Conservation (phyloP, 2,113 vertebrate genomes). For the Lophius piscatorius region DNA sequence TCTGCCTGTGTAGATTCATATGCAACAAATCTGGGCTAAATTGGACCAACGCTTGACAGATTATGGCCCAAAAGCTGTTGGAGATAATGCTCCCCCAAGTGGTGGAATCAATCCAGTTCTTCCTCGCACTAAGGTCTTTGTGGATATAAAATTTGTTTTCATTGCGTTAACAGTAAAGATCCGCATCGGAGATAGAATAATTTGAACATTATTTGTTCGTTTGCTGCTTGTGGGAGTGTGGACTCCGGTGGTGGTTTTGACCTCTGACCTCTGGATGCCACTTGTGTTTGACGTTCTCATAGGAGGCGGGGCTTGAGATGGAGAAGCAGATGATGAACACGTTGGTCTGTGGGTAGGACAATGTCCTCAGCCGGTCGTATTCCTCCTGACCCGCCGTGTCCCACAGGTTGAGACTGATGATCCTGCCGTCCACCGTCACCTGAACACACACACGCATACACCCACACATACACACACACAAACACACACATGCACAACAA, state of each 20-base stretch:
- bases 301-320: constrained; percentile 93
- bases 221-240: too few species aligned
- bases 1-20: too few species aligned
- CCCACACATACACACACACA: constrained; percentile 8
- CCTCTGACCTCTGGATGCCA: constrained; percentile 92
- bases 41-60: too few species aligned
- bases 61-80: too few species aligned
- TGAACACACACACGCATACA: constrained; percentile 55
- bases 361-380: constrained; percentile 90
- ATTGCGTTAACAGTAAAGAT: too few species aligned
- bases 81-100: too few species aligned
- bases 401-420: constrained; percentile 91
- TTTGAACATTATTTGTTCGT: too few species aligned
- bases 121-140: too few species aligned
- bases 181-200: too few species aligned
- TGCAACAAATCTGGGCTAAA: too few species aligned
- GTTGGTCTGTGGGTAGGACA: constrained; percentile 95
- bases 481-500: background rate
- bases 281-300: constrained; percentile 94
- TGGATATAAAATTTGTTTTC: too few species aligned
- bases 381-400: constrained; percentile 96
- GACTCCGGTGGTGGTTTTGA: background rate
- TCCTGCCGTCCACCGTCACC: constrained; percentile 86
- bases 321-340: constrained; percentile 98
- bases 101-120: too few species aligned